Percentiles rank a stretch among this genome's conserved stretches.
These are phyloP conservation scores for Scaptomyza montana DNA, from an alignment of 1,140 invertebrate species.

Conservation along the genomic window DNA sequence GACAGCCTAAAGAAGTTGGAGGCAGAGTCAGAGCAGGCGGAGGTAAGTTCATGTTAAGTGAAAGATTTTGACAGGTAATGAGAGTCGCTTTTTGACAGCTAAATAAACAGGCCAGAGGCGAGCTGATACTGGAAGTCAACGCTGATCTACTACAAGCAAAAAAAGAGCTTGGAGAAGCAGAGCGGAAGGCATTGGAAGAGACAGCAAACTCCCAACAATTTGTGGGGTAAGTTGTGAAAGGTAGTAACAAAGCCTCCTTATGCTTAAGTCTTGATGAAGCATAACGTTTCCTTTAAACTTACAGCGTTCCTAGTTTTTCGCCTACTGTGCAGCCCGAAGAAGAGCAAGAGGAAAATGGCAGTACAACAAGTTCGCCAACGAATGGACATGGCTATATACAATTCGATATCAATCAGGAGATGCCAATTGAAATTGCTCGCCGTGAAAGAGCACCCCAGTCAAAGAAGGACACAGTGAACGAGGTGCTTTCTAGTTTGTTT, in stretches of 20 bases:
- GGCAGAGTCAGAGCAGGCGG: slow-evolving; percentile 6
- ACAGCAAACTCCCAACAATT: slow-evolving; percentile 28
- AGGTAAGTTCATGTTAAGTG: slow-evolving; percentile 59
- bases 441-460: slow-evolving; percentile 28
- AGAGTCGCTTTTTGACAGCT: slow-evolving; percentile 69
- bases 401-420: slow-evolving; percentile 66
- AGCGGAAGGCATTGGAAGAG: slow-evolving; percentile 8
- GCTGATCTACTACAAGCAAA: slow-evolving; percentile 39
- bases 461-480: slow-evolving; percentile 68
- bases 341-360: background rate
- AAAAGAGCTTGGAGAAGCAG: slow-evolving; percentile 8
- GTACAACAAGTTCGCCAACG: slow-evolving; percentile 16
- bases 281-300: background rate
- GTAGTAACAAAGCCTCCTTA: background rate
- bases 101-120: slow-evolving; percentile 57
- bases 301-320: slow-evolving; percentile 47
- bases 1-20: slow-evolving; percentile 41
- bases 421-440: slow-evolving; percentile 26
- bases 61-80: slow-evolving; percentile 72
- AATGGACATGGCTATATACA: slow-evolving; percentile 76
- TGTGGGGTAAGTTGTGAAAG: slow-evolving; percentile 49
- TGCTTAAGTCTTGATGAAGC: no score
- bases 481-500: slow-evolving; percentile 74
- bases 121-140: slow-evolving; percentile 33
- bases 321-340: slow-evolving; percentile 41